Conservation (phyloP, 2,113 vertebrate genomes). For the Lethenteron reissneri region DNA sequence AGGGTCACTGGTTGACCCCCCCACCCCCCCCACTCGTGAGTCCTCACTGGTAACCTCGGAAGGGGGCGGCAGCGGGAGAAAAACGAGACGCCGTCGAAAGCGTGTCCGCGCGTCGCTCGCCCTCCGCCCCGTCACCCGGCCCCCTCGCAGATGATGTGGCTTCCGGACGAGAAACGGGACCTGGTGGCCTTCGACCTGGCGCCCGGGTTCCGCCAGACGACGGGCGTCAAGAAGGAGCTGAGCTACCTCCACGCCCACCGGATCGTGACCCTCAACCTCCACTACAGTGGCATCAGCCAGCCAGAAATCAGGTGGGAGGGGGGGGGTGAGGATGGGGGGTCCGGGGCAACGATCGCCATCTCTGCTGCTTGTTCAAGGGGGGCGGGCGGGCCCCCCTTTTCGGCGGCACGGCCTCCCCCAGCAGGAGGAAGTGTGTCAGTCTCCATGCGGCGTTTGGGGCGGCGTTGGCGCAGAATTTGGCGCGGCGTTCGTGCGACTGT, state of each 20-base stretch:
- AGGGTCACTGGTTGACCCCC: too few species aligned
- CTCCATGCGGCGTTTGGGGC: too few species aligned
- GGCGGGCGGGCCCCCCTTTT: background rate
- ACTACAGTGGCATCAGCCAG: constrained; percentile 33
- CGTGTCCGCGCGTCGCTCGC: too few species aligned
- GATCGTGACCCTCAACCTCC: constrained; percentile 39
- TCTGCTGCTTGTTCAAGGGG: background rate
- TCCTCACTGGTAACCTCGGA: too few species aligned
- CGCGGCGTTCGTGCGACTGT: too few species aligned
- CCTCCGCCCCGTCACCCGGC: rapidly evolving
- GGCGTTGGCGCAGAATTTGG: too few species aligned
- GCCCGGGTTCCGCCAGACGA: constrained; percentile 41
- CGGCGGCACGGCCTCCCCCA: constrained; percentile 10
- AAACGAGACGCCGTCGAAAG: too few species aligned
- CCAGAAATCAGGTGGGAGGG: constrained; percentile 39
- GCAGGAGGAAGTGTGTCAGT: too few species aligned
- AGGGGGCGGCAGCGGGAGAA: too few species aligned
- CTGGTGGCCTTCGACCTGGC: constrained; percentile 22
- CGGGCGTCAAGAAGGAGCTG: constrained; percentile 22
- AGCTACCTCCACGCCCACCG: constrained; percentile 24
- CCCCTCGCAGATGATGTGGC: constrained; percentile 49
- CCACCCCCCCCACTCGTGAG: too few species aligned
- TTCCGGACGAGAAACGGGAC: constrained; percentile 29
- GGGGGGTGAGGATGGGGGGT: background rate
- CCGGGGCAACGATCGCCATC: constrained; percentile 7